Evolutionary conservation across 2,797 vertebrate species (phyloP), one percentile per base, ranked within the genome.

Genomic region (Pseudomugil tenellus): DNA sequence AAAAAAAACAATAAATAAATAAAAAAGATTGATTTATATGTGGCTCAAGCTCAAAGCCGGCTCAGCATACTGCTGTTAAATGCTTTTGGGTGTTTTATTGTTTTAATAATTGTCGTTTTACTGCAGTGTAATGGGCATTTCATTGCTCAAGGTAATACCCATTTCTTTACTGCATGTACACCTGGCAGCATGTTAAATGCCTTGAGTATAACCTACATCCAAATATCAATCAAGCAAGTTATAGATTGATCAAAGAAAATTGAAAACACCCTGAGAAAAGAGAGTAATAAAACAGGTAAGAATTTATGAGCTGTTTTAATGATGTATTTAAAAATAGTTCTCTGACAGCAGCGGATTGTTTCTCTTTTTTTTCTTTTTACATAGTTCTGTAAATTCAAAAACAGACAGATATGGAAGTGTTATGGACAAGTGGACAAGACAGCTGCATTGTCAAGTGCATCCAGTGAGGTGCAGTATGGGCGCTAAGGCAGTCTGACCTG

Each of bases 291-390:
- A 86, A 71, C 49, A 49, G 63, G 37, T 8, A 23, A 32, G 70
- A 3, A 13, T 84, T 84, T 83, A 87, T 78, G 74, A 79, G 66
- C 64, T 72, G 35, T 39, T 56, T 68, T 84, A 72, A 79, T 81
- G 77, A 81, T 64, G 21, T 25, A 69, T 65, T 41, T 57, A 70
- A 46, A 74, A 85, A 74, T 72, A 48, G 46, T 72, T 80, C 34
- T 16, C 58, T 77, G 63, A 78, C 67, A 72, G 37, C 6, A 4
- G 17, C 62, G 61, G 60, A 63, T 46, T 80, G 62, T 67, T 67
- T 60, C 52, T 66, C 29, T 54, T 5, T 59, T 68, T 57, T 70
- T 61, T 71, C 19, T 66, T 69, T 79, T 69, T 73, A 58, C 65
- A 66, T 74, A 54, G 14, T 34, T 58, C 63, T 49, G 49, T 26